Percentiles rank a stretch among this genome's conserved stretches.
These are phyloP conservation scores for Yoshiicerus persimilis DNA, from an alignment of 1,140 invertebrate species.

Conservation along the genomic window DNA sequence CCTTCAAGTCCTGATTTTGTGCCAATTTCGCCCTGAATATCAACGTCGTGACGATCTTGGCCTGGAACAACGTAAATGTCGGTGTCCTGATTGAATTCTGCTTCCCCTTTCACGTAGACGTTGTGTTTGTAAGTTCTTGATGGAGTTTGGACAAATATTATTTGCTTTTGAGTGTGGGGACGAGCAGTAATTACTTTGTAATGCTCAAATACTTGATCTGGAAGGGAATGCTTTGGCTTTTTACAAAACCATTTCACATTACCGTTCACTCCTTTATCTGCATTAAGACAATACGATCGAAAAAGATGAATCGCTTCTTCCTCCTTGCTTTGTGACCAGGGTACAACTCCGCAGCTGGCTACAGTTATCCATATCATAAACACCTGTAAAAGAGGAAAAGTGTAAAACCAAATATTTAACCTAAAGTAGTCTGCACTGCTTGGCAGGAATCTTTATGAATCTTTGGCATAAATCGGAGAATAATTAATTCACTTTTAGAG, in stretches of 20 bases:
- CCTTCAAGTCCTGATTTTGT: neutral
- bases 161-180: neutral
- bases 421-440: neutral
- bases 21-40: neutral
- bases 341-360: neutral
- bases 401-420: neutral
- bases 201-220: neutral
- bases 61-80: neutral
- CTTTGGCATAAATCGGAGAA: no score
- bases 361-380: neutral
- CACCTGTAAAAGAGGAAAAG: neutral
- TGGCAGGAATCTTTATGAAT: no score
- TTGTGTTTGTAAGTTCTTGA: neutral
- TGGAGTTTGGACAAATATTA: neutral
- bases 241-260: neutral
- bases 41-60: neutral
- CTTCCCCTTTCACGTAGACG: neutral
- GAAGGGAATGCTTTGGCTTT: neutral
- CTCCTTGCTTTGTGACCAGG: neutral
- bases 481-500: no score
- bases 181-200: neutral
- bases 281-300: neutral
- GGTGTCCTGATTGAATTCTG: neutral
- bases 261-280: neutral
- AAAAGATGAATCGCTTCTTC: neutral